phyloP scores from a whole-genome alignment of 1,140 invertebrate genomes.

The Asobara japonica region DNA sequence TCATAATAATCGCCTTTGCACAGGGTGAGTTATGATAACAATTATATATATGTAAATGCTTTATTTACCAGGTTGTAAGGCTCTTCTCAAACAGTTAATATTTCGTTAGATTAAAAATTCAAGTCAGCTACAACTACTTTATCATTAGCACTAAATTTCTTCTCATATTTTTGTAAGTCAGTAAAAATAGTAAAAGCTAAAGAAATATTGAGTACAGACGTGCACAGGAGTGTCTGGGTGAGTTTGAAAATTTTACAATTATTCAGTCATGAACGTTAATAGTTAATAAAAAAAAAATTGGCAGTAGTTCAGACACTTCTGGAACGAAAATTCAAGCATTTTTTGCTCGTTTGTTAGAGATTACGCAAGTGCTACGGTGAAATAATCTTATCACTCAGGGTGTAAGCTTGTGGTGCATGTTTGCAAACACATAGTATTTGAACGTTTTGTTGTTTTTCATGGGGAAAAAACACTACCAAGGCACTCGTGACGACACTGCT shows the following conservation, averaged over 20 bases:
- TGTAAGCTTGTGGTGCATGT: background rate
- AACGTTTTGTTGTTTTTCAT: background rate
- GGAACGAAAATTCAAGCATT: background rate
- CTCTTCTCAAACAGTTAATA: background rate
- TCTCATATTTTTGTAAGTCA: too few relatives aligned
- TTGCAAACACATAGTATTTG: background rate
- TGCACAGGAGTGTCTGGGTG: background rate
- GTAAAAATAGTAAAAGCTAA: background rate
- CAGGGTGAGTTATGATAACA: background rate
- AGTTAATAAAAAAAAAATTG: background rate
- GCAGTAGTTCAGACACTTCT: constrained; percentile 3
- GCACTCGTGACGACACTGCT: background rate
- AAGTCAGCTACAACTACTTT: background rate
- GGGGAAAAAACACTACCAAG: background rate
- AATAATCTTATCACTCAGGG: background rate
- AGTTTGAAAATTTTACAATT: background rate
- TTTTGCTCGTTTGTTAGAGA: background rate
- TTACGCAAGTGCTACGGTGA: background rate
- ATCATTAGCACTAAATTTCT: background rate
- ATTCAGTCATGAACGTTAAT: constrained; percentile 7
- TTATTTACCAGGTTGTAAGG: background rate
- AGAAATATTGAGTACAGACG: background rate
- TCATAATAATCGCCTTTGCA: background rate
- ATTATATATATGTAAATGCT: background rate
- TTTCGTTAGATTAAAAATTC: background rate